These are phyloP conservation scores for Sanderia malayensis DNA, from an alignment of 30 jellyfish, hydroid and myxozoan genomes.

Conservation along the genomic window DNA sequence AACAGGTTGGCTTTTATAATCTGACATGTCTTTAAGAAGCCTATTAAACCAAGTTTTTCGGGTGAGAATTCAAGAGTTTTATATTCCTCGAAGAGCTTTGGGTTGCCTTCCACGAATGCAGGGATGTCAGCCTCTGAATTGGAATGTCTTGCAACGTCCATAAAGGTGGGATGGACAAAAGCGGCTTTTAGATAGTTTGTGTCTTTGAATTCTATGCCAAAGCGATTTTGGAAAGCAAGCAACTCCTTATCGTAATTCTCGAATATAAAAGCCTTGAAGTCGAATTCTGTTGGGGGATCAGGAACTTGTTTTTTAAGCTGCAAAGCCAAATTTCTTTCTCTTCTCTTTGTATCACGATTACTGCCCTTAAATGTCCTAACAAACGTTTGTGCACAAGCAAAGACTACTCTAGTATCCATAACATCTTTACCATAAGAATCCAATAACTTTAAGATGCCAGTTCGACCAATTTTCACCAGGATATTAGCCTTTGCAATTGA, in stretches of 20 bases:
- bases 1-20: slow-evolving; percentile 47
- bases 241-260: slow-evolving; percentile 73
- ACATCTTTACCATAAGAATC: background rate
- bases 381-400: background rate
- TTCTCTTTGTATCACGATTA: slow-evolving; percentile 72
- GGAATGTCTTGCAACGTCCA: slow-evolving; percentile 26
- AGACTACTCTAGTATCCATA: background rate
- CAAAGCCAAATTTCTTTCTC: slow-evolving; percentile 29
- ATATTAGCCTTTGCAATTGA: background rate
- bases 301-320: slow-evolving; percentile 38
- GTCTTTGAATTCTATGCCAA: slow-evolving; percentile 53
- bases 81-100: slow-evolving; percentile 17
- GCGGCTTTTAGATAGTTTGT: slow-evolving; percentile 55
- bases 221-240: slow-evolving; percentile 70
- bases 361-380: slow-evolving; percentile 76
- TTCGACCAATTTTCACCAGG: background rate
- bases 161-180: slow-evolving; percentile 71
- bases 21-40: slow-evolving; percentile 30
- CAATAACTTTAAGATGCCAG: background rate
- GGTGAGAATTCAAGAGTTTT: slow-evolving; percentile 24
- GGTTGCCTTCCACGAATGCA: slow-evolving; percentile 5
- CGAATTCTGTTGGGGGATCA: slow-evolving; percentile 32
- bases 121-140: slow-evolving; percentile 31
- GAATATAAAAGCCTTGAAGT: slow-evolving; percentile 55
- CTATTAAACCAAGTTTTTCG: slow-evolving; percentile 64